These are phyloP conservation scores for Mactromeris polynyma DNA, from an alignment of 2,888 invertebrate species.

Conservation along the genomic window DNA sequence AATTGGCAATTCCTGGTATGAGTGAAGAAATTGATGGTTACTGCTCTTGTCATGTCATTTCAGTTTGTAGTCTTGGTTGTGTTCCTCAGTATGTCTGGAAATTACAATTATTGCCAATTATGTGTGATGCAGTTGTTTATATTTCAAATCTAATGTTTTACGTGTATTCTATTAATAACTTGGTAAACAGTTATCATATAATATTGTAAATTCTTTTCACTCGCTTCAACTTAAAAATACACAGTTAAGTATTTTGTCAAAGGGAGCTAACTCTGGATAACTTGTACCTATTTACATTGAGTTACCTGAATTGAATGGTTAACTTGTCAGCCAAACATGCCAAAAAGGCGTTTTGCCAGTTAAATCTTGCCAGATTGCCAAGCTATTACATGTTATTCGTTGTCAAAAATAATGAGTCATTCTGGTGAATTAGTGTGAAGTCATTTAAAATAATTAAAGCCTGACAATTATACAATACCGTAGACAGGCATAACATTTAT, in stretches of 20 bases:
- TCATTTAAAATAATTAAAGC: constrained; percentile 11
- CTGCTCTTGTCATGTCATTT: too few species aligned
- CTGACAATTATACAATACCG: not conserved
- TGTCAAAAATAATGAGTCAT: constrained; percentile 7
- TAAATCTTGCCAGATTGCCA: constrained; percentile 7
- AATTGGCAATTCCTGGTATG: too few species aligned
- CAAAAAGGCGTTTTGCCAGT: constrained; percentile 20
- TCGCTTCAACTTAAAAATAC: too few species aligned
- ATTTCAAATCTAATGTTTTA: not conserved
- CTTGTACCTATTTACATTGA: not conserved
- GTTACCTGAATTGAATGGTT: constrained; percentile 1
- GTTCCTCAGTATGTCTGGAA: too few species aligned
- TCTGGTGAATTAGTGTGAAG: not conserved
- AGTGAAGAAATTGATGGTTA: too few species aligned
- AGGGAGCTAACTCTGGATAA: constrained; percentile 8
- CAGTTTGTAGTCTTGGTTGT: too few species aligned
- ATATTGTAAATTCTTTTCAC: too few species aligned
- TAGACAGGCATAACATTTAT: not conserved
- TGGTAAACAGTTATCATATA: not conserved
- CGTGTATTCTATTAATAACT: not conserved
- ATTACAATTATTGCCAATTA: too few species aligned
- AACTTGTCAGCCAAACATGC: constrained; percentile 2
- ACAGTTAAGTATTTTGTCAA: not conserved
- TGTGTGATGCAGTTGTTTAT: too few species aligned
- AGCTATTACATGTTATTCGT: not conserved